Evolutionary conservation across 2,888 invertebrate species (phyloP), one percentile per base, ranked within the genome.

Genomic region (Chaitophorus viminalis): DNA sequence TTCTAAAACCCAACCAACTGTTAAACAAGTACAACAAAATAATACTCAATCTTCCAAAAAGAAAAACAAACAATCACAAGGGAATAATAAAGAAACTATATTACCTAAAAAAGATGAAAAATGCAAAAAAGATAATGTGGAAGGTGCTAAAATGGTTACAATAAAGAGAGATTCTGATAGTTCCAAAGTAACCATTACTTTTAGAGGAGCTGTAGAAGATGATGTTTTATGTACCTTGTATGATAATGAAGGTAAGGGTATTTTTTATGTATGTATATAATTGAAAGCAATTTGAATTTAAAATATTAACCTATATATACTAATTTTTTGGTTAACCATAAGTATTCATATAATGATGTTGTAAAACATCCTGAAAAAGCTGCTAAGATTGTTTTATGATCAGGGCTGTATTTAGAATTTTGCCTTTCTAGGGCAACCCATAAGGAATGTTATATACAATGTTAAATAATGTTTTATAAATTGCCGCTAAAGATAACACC

Each of bases 171-270:
- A 94, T 90, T 93, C 92, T 89, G 93, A 93, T 0, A 94, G 95
- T 90, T 95, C 95, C 18, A 95, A 94, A 39, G 95, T 95, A 1
- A 95, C 95, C 0, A 95, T 96, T 81, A 95, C 95, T 0, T 92
- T 95, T 54, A 95, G 95, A 90, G 95, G 95, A 9, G 94, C 94
- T 88, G 94, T 94, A 89, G 94, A 95, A 91, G 95, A 95, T 90
- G 94, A 95, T 91, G 93, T 95, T 60, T 92, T 95, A 3, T 95
- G 95, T 90, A 95, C 95, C 1, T 92, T 95, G 29, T 91, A 92
- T 86, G 92, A 92, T 90, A 92, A 92, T 11, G 92, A 92, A 91
- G 91, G 91, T 91, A 90, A 90, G 89, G 89, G 39, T 65, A 82
- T n/a, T 81, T 70, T 33, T 82, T 72, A 29, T 18, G 21, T 70